phyloP scores from a whole-genome alignment of 2,888 invertebrate species.

The Dryadula phaetusa region DNA sequence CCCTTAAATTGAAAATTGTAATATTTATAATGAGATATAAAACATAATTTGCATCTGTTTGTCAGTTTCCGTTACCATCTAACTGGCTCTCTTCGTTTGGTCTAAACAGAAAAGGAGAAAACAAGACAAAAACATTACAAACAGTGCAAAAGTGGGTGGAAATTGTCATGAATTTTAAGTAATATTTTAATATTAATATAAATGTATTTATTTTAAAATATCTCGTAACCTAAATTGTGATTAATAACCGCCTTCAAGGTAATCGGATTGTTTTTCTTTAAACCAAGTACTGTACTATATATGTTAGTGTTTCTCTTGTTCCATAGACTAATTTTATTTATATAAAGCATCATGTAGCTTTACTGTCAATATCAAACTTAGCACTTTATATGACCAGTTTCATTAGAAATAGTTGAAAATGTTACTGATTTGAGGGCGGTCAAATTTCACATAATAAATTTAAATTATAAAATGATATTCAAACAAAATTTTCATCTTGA shows the following conservation, averaged over 20 bases:
- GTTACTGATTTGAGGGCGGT: too few relatives aligned
- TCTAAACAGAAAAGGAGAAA: background rate
- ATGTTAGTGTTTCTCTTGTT: too few relatives aligned
- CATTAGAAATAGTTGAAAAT: too few relatives aligned
- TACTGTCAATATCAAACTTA: too few relatives aligned
- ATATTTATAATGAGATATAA: background rate
- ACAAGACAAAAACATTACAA: background rate
- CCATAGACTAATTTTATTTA: too few relatives aligned
- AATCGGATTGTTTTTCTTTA: too few relatives aligned
- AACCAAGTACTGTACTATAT: too few relatives aligned
- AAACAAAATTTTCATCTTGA: constrained; percentile 44
- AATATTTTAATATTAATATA: constrained; percentile 9
- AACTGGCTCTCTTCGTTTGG: background rate
- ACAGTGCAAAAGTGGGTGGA: background rate
- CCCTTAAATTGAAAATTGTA: constrained; percentile 2
- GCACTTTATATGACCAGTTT: too few relatives aligned
- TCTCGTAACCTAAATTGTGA: background rate
- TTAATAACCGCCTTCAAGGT: background rate
- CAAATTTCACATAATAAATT: constrained; percentile 9
- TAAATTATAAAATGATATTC: constrained; percentile 23
- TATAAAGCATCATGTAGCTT: too few relatives aligned
- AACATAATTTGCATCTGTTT: background rate
- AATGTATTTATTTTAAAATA: constrained; percentile 5
- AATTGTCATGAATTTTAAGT: background rate
- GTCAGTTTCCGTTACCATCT: background rate